A percentile compares a stretch with the other conserved stretches of the same genome.
Evolutionary conservation across 1,140 invertebrate genomes (phyloP).

Genomic region (Diabrotica undecimpunctata): DNA sequence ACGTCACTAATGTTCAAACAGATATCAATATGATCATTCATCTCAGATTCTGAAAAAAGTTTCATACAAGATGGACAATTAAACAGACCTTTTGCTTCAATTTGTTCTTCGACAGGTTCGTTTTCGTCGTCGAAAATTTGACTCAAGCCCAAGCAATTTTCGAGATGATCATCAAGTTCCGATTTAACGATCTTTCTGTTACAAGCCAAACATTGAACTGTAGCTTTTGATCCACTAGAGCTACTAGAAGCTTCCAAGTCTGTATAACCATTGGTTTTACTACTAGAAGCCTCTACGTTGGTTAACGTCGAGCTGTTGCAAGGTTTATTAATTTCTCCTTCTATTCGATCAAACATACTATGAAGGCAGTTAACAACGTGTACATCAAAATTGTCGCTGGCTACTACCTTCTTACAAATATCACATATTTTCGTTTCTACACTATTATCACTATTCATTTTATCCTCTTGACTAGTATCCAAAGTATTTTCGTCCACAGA

Average conservation of each 20-base stretch:
- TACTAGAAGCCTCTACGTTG: not conserved
- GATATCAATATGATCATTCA: slow-evolving; percentile 37
- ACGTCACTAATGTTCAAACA: slow-evolving; percentile 25
- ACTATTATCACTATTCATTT: not conserved
- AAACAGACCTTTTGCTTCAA: slow-evolving; percentile 22
- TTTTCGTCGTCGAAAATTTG: slow-evolving; percentile 33
- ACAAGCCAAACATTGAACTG: slow-evolving; percentile 59
- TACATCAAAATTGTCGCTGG: slow-evolving; percentile 48
- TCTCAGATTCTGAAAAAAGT: slow-evolving; percentile 29
- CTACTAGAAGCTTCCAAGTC: not conserved
- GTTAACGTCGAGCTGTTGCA: not conserved
- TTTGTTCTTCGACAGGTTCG: slow-evolving; percentile 11
- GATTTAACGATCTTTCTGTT: slow-evolving; percentile 50
- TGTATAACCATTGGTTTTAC: slow-evolving; percentile 3
- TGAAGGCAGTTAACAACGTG: slow-evolving; percentile 57
- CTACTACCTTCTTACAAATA: slow-evolving; percentile 50
- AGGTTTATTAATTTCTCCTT: slow-evolving; percentile 33
- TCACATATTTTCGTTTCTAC: slow-evolving; percentile 49
- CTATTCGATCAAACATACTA: slow-evolving; percentile 47
- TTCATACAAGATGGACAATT: slow-evolving; percentile 41
- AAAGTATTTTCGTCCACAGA: slow-evolving; percentile 17
- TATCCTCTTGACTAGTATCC: not conserved
- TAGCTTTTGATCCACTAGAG: slow-evolving; percentile 24
- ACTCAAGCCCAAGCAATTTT: slow-evolving; percentile 51
- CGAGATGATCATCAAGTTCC: slow-evolving; percentile 59